phyloP scores from a whole-genome alignment of 2,113 vertebrate species.

The Oophaga pumilio region DNA sequence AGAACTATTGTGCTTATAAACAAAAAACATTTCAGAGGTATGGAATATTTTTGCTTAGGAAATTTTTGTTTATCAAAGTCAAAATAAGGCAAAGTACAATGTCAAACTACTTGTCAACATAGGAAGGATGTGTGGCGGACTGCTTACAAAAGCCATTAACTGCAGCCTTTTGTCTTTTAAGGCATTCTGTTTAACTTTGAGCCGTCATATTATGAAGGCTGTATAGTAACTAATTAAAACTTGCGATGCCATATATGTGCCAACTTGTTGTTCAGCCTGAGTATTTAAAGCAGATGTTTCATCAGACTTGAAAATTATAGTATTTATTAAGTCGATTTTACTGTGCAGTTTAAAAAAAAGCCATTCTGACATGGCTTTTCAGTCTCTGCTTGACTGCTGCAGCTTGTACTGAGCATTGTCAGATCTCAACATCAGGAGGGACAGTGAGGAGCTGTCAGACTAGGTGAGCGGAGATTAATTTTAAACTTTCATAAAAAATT shows the following conservation, averaged over 20 bases:
- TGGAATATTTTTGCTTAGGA: not conserved
- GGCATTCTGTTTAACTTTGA: not conserved
- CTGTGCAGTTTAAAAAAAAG: too few species aligned
- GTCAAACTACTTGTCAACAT: not conserved
- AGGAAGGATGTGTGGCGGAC: not conserved
- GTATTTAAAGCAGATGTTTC: not conserved
- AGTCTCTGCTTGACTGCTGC: too few species aligned
- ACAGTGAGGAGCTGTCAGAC: too few species aligned
- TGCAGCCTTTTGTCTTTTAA: not conserved
- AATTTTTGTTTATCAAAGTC: not conserved
- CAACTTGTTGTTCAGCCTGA: not conserved
- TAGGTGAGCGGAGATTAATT: too few species aligned
- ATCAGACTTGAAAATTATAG: too few species aligned
- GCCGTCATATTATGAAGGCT: too few species aligned
- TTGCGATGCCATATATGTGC: not conserved
- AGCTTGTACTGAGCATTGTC: too few species aligned
- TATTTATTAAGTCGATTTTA: too few species aligned
- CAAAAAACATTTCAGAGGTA: slow-evolving; percentile 5
- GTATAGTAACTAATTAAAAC: too few species aligned
- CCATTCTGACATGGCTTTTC: too few species aligned
- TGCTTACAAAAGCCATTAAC: not conserved
- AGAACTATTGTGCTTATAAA: not conserved
- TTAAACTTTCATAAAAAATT: too few species aligned
- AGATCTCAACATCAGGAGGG: too few species aligned
- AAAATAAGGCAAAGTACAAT: slow-evolving; percentile 4